phyloP scores from a whole-genome alignment of 2,888 invertebrate genomes.

The Crepidodera aurea region DNA sequence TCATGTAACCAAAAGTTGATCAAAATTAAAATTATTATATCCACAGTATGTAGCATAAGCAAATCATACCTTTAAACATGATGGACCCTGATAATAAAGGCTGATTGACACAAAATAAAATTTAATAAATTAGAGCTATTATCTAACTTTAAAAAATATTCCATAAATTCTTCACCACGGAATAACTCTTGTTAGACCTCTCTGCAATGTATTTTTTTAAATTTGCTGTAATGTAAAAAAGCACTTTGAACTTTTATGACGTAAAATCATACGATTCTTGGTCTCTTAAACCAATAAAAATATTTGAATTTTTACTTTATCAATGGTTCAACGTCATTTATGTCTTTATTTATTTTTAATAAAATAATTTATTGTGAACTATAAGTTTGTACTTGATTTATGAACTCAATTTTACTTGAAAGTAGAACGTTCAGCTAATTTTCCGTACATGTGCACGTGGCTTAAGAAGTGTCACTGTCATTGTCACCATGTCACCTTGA shows the following conservation, averaged over 20 bases:
- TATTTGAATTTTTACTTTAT: too few relatives aligned
- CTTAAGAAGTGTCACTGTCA: conserved; percentile 14
- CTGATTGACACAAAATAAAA: not conserved
- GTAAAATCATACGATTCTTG: conserved; percentile 22
- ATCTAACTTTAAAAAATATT: not conserved
- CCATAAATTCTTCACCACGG: too few relatives aligned
- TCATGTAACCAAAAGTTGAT: conserved; percentile 14
- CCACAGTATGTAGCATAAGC: too few relatives aligned
- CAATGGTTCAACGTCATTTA: too few relatives aligned
- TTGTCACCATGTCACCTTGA: not conserved
- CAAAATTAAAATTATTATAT: not conserved
- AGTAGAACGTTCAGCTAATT: too few relatives aligned
- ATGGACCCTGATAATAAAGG: not conserved
- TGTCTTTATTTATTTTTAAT: too few relatives aligned
- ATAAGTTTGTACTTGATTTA: too few relatives aligned
- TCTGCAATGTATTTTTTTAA: too few relatives aligned
- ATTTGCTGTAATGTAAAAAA: not conserved
- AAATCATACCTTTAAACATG: conserved; percentile 11
- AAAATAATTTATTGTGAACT: too few relatives aligned
- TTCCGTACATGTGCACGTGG: conserved; percentile 29
- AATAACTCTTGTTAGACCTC: too few relatives aligned
- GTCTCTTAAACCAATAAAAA: not conserved
- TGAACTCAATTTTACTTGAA: too few relatives aligned
- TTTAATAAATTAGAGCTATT: not conserved
- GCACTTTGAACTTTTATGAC: conserved; percentile 26